Percentiles rank a stretch among this genome's conserved stretches.
These are phyloP conservation scores for Paramormyrops hopkinsi DNA, from an alignment of 2,797 vertebrate genomes.

Conservation along the genomic window DNA sequence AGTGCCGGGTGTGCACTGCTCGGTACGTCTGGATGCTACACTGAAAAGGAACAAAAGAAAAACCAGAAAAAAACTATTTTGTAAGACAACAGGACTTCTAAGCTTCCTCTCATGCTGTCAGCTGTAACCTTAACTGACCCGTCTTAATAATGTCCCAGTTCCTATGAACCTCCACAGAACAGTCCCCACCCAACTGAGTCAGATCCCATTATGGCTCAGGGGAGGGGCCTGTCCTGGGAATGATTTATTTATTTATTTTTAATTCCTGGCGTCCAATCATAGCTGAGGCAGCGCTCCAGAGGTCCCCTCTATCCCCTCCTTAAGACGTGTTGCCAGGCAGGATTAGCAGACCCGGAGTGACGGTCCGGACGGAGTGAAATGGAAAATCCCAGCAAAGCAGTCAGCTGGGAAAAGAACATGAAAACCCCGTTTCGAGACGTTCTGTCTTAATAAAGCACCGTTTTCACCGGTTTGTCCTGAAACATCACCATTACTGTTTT, in stretches of 20 bases:
- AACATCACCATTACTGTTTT: neutral
- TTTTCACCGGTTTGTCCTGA: neutral
- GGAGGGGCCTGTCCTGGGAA: neutral
- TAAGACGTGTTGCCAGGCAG: constrained; percentile 27
- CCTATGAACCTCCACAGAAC: neutral
- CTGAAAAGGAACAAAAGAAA: neutral
- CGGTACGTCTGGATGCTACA: neutral
- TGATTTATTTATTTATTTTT: constrained; percentile 3
- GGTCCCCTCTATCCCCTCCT: neutral
- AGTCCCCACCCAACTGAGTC: neutral
- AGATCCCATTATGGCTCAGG: neutral
- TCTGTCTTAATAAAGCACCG: neutral
- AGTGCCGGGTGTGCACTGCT: neutral
- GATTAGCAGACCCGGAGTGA: neutral
- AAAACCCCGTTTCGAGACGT: neutral
- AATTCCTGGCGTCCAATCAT: neutral
- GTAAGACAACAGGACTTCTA: neutral
- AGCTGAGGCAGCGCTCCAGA: neutral
- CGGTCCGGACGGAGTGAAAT: constrained; percentile 35
- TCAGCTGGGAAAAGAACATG: constrained; percentile 20
- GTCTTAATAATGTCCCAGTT: neutral
- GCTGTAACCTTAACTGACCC: neutral
- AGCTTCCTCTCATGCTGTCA: neutral
- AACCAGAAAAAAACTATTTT: neutral
- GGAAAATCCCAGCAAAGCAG: constrained; percentile 43